Evolutionary conservation across 2,797 vertebrate species (phyloP), one percentile per base, ranked within the genome.

Genomic region (Enteromius radiatus): DNA sequence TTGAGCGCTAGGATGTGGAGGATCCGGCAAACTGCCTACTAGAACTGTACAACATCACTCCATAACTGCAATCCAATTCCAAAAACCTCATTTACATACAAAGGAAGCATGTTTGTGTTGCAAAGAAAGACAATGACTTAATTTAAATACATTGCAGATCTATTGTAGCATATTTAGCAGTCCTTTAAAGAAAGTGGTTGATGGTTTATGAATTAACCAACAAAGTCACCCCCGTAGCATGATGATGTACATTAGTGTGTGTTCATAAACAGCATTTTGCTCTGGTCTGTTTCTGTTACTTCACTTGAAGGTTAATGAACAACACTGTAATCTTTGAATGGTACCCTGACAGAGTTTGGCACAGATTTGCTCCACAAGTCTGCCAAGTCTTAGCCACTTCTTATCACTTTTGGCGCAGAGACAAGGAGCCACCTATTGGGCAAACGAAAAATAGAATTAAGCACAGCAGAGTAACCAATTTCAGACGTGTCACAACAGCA

Each of bases 391-490:
- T 76, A 79, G 47, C 45, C 80, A 69, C 47, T 67, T 76, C 31
- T 61, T 76, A 80, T 80, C 76, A 61, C 11, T 79, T 47, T 59
- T 83, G 76, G 76, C 81, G 70, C 33, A 63, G 26, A 59, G 64
- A 64, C 80, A 69, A 79, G 41, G 12, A 76, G 23, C 56, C 56
- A 71, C 28, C 43, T 68, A 80, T 79, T 74, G 61, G 28, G 54
- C 9, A 21, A 65, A 63, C 11, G 36, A 56, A 74, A 85, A 85
- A 75, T 61, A 21, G 31, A 81, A 83, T 83, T 80, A 76, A 52
- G 17, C 64, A 65, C 81, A 76, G 33, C 19, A 71, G 17, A 83
- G 64, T 49, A 76, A 36, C 69, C 76, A 78, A 82, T 85, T 78
- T 82, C 47, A 64, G 69, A 75, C 12, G 14, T 84, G 76, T 80